These are phyloP conservation scores for Morpho deidamia DNA, from an alignment of 2,888 invertebrate species.

Conservation along the genomic window DNA sequence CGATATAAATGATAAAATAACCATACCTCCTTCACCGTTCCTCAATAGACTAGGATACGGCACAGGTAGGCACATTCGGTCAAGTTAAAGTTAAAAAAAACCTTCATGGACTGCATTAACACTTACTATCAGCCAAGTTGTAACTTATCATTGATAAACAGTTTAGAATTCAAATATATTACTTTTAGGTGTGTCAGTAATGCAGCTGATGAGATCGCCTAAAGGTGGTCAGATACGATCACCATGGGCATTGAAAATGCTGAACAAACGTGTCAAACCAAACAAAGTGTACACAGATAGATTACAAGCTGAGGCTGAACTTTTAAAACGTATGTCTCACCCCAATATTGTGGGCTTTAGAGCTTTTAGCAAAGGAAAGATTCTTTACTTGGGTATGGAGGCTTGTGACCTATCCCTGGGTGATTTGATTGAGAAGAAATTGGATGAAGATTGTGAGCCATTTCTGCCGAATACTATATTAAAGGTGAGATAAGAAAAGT, in stretches of 20 bases:
- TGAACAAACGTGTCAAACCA: constrained; percentile 74
- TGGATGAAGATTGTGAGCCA: constrained; percentile 76
- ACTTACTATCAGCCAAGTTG: no score
- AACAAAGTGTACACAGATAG: constrained; percentile 71
- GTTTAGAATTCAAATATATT: background rate
- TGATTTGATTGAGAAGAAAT: constrained; percentile 83
- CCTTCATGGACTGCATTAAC: no score
- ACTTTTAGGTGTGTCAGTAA: constrained; percentile 84
- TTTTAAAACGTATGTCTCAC: constrained; percentile 83
- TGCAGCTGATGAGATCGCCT: constrained; percentile 86
- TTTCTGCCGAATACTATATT: constrained; percentile 81
- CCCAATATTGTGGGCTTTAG: constrained; percentile 91
- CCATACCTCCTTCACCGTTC: constrained; percentile 86
- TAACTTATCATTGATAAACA: no score
- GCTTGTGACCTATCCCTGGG: constrained; percentile 83
- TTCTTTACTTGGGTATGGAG: constrained; percentile 87
- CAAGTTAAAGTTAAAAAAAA: no score
- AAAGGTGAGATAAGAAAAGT: constrained; percentile 51
- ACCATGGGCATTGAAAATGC: constrained; percentile 91
- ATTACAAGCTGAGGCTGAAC: constrained; percentile 83
- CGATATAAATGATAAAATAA: constrained; percentile 46
- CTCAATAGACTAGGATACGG: constrained; percentile 86
- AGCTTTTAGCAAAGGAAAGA: constrained; percentile 69
- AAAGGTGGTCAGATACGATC: constrained; percentile 82
- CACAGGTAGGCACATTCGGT: constrained; percentile 73